Percentiles rank a stretch among this genome's conserved stretches.
Conservation (phyloP, 2,888 invertebrate species). For the Lottia scabra region DNA sequence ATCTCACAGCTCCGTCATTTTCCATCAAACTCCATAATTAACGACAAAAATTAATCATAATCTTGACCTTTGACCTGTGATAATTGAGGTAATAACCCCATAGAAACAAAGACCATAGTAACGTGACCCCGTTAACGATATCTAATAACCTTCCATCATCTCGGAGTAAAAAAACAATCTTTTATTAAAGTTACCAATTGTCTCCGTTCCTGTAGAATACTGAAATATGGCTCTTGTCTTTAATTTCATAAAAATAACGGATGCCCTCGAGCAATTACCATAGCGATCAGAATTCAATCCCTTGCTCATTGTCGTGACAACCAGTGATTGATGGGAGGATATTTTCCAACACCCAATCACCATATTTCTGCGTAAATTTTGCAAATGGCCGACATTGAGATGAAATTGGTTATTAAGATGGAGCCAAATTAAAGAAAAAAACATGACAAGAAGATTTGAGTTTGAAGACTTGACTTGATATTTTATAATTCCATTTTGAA, state of each 20-base stretch:
- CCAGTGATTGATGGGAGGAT: not conserved
- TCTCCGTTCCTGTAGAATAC: not conserved
- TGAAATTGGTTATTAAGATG: not conserved
- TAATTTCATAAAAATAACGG: slow-evolving; percentile 4
- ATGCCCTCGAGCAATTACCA: slow-evolving; percentile 3
- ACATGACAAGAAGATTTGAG: not conserved
- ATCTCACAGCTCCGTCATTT: too few relatives aligned
- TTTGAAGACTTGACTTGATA: too few relatives aligned
- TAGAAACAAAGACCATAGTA: not conserved
- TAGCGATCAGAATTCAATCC: slow-evolving; percentile 4
- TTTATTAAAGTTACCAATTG: not conserved
- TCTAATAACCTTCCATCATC: not conserved
- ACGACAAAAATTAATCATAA: not conserved
- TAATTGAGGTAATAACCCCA: not conserved
- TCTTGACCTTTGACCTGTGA: not conserved
- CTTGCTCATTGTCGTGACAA: slow-evolving; percentile 1
- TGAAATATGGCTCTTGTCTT: slow-evolving; percentile 1
- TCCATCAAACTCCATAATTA: too few relatives aligned
- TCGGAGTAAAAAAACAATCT: not conserved
- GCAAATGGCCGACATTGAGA: not conserved
- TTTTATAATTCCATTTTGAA: too few relatives aligned
- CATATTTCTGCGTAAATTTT: slow-evolving; percentile 5
- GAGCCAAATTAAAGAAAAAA: not conserved
- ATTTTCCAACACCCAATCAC: not conserved
- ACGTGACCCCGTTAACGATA: not conserved